phyloP scores from a whole-genome alignment of 1,140 invertebrate genomes.

The Temnothorax curvispinosus region DNA sequence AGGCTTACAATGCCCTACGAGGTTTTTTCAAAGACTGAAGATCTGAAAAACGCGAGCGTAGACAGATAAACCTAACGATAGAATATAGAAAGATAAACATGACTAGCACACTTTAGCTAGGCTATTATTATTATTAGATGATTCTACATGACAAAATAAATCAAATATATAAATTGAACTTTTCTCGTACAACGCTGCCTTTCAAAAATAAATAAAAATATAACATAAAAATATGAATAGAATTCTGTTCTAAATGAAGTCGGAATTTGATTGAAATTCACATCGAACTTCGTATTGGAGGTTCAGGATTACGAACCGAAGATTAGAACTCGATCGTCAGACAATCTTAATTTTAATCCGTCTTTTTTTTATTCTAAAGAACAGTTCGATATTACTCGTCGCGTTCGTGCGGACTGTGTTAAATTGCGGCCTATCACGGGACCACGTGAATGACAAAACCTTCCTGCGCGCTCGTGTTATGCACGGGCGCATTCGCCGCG shows the following conservation, averaged over 20 bases:
- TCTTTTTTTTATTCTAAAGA: not conserved
- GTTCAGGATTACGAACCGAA: not conserved
- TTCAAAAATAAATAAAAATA: not conserved
- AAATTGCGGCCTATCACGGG: not conserved
- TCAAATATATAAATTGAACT: not conserved
- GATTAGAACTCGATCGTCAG: not conserved
- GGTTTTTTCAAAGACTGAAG: not conserved
- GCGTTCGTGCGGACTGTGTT: not conserved
- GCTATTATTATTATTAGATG: not conserved
- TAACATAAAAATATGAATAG: not conserved
- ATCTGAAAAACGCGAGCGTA: not conserved
- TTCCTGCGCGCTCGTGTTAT: no score
- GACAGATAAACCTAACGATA: no score
- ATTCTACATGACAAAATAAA: not conserved
- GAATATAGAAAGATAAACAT: not conserved
- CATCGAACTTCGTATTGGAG: not conserved
- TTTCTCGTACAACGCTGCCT: not conserved
- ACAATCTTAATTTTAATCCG: not conserved
- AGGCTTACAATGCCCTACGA: not conserved
- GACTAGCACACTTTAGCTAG: not conserved
- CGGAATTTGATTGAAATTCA: not conserved
- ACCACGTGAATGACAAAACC: not conserved
- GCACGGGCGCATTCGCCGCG: no score
- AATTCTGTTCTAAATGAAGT: not conserved
- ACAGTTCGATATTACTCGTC: not conserved